These are phyloP conservation scores for Esox masquinongy DNA, from an alignment of 2,797 vertebrate species.

Conservation along the genomic window DNA sequence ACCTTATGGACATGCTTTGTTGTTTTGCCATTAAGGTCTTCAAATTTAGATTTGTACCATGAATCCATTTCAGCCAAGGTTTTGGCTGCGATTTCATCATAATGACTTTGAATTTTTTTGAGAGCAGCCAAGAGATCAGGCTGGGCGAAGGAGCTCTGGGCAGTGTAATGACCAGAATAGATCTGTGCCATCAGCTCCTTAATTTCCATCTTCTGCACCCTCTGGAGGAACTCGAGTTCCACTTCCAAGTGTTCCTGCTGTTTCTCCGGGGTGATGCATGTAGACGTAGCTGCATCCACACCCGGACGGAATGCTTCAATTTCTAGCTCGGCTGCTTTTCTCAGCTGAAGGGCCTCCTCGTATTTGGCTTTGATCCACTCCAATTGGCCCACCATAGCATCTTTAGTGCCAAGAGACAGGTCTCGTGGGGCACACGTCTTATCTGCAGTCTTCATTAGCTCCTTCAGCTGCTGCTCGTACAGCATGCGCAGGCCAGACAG, in stretches of 20 bases:
- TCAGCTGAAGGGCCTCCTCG: constrained; percentile 55
- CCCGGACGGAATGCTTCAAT: constrained; percentile 62
- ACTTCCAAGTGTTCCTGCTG: constrained; percentile 57
- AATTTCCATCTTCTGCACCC: constrained; percentile 52
- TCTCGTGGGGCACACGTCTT: constrained; percentile 43
- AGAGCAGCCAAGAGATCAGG: constrained; percentile 70
- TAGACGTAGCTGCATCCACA: constrained; percentile 27
- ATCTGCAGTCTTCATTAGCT: constrained; percentile 48
- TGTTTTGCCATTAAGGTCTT: constrained; percentile 67
- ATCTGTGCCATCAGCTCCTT: constrained; percentile 67
- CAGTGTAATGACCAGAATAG: constrained; percentile 43
- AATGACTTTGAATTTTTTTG: constrained; percentile 69
- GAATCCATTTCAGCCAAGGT: constrained; percentile 75
- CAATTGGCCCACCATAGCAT: constrained; percentile 51
- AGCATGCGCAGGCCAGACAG: constrained; percentile 45
- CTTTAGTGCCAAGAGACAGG: constrained; percentile 50
- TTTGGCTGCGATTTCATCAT: constrained; percentile 70
- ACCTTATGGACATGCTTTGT: constrained; percentile 58
- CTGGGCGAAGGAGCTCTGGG: constrained; percentile 50
- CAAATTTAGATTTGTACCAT: constrained; percentile 68
- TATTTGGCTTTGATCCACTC: constrained; percentile 53
- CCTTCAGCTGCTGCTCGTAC: constrained; percentile 49
- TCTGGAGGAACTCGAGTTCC: constrained; percentile 54
- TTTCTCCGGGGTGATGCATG: constrained; percentile 52
- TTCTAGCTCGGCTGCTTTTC: constrained; percentile 60